Conservation (phyloP, 2,888 invertebrate species). For the Agriopis aurantiaria region DNA sequence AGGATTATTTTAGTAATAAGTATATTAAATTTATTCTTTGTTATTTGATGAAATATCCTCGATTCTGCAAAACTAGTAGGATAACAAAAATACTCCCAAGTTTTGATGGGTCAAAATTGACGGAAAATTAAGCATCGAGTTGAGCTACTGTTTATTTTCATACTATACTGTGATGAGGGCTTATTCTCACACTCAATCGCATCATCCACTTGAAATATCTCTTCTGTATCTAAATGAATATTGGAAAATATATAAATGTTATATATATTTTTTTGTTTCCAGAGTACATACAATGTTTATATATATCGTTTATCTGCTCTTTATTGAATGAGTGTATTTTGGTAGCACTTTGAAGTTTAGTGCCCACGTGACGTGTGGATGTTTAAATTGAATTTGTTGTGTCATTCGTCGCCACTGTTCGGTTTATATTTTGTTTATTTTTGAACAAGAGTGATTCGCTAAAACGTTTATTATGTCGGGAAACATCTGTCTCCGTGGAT, state of each 20-base stretch:
- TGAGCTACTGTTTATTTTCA: slow-evolving; percentile 17
- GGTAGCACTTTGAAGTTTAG: slow-evolving; percentile 57
- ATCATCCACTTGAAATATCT: slow-evolving; percentile 46
- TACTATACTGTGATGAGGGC: slow-evolving; percentile 36
- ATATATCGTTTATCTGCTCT: slow-evolving; percentile 8
- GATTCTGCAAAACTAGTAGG: no score
- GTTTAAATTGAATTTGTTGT: slow-evolving; percentile 58
- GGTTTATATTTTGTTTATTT: slow-evolving; percentile 49
- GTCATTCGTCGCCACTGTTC: slow-evolving; percentile 57
- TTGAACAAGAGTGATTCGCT: slow-evolving; percentile 60
- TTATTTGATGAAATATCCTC: no score
- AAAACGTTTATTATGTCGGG: slow-evolving; percentile 51
- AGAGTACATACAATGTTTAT: slow-evolving; percentile 4
- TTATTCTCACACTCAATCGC: slow-evolving; percentile 45
- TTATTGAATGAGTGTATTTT: slow-evolving; percentile 48
- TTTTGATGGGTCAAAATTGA: no score
- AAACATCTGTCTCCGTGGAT: slow-evolving; percentile 41
- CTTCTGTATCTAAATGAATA: slow-evolving; percentile 35
- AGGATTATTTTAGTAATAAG: no score
- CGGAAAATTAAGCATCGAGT: not conserved
- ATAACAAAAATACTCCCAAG: no score
- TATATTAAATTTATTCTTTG: no score
- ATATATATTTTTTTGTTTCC: slow-evolving; percentile 21
- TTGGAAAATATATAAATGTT: slow-evolving; percentile 27
- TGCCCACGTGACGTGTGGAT: slow-evolving; percentile 56